A percentile compares a stretch with the other conserved stretches of the same genome.
Conservation (phyloP, 1,140 invertebrate genomes). For the Papilio xuthus region DNA sequence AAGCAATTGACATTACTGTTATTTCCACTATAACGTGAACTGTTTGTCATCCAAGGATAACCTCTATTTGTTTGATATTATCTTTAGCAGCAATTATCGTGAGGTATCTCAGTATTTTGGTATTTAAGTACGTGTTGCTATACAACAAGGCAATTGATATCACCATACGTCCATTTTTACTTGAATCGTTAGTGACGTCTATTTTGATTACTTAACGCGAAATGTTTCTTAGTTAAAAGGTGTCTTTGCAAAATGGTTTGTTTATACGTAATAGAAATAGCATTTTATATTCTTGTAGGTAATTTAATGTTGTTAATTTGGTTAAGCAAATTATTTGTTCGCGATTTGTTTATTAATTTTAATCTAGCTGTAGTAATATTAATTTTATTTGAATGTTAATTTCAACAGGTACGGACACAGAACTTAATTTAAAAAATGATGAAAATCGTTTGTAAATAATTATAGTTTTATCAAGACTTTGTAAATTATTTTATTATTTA, state of each 20-base stretch:
- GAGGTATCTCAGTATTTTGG: conserved; percentile 12
- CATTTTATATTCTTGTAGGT: neutral
- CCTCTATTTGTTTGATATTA: neutral
- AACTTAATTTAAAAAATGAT: too few species aligned
- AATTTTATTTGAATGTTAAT: too few species aligned
- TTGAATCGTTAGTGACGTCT: neutral
- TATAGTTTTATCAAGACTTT: too few species aligned
- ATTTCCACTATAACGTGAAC: conserved; percentile 28
- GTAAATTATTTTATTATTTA: too few species aligned
- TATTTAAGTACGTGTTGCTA: neutral
- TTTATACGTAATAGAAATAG: neutral
- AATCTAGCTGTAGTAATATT: neutral
- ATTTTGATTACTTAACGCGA: conserved; percentile 3
- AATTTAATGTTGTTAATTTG: neutral
- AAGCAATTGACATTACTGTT: conserved; percentile 36
- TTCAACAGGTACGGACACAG: too few species aligned
- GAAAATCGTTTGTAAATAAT: too few species aligned
- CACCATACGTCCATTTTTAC: conserved; percentile 15
- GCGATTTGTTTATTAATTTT: neutral
- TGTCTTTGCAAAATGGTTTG: neutral
- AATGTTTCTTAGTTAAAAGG: neutral
- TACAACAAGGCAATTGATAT: conserved; percentile 6
- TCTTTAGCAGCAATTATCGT: neutral
- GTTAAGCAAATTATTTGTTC: neutral
- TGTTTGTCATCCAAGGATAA: neutral